Evolutionary conservation across 2,113 vertebrate species (phyloP).

Genomic region (Sturnira hondurensis): DNA sequence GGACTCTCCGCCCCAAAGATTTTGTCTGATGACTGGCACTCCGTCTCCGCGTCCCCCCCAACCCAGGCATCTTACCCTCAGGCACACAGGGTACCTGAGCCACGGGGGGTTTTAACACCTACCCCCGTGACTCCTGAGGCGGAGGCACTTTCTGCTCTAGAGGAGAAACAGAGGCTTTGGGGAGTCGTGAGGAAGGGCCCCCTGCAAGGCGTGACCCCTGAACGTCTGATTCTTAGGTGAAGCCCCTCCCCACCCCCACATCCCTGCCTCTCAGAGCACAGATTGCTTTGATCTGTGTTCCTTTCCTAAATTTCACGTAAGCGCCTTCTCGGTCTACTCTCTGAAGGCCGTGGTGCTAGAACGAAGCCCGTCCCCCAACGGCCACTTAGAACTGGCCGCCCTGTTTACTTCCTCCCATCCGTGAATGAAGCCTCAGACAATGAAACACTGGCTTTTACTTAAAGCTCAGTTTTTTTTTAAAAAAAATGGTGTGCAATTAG

Average conservation of each 20-base stretch:
- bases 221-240: background rate
- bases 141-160: background rate
- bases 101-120: background rate
- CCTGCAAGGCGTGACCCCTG: accelerated
- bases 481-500: constrained; percentile 71
- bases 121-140: background rate
- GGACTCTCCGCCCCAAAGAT: too few species aligned
- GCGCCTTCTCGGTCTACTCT: accelerated
- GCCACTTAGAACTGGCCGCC: constrained; percentile 45
- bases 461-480: constrained; percentile 60
- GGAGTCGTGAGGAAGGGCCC: background rate
- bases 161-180: accelerated
- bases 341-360: background rate
- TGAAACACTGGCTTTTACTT: constrained; percentile 76
- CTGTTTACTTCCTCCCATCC: constrained; percentile 72
- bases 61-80: background rate
- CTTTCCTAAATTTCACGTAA: accelerated
- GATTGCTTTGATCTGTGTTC: accelerated
- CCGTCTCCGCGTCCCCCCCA: accelerated
- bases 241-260: accelerated
- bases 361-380: background rate
- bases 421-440: constrained; percentile 79
- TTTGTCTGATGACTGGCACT: accelerated
- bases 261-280: background rate
- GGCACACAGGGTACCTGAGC: background rate